Conservation (phyloP, 2,888 invertebrate genomes). For the Synanthedon myopaeformis region DNA sequence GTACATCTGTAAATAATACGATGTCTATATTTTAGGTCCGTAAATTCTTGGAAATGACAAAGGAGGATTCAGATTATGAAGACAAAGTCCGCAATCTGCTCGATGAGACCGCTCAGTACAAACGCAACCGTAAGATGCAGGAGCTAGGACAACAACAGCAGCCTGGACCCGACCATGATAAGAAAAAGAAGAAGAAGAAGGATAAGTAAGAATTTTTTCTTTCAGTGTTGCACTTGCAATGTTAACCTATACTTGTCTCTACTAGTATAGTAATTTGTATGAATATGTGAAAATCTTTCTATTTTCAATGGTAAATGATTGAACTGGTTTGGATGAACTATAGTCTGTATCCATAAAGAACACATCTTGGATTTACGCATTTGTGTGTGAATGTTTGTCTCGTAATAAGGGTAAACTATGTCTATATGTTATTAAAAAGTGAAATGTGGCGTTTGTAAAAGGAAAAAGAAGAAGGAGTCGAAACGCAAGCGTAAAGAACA, state of each 20-base stretch:
- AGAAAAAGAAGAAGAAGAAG: constrained; percentile 67
- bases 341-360: too few relatives aligned
- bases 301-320: too few relatives aligned
- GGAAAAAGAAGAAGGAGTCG: constrained; percentile 79
- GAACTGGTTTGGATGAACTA: too few relatives aligned
- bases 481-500: constrained; percentile 79
- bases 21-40: constrained; percentile 72
- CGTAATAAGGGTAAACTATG: too few relatives aligned
- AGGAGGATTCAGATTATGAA: constrained; percentile 87
- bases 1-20: background rate
- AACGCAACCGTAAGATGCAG: constrained; percentile 76
- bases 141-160: constrained; percentile 72
- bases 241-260: too few relatives aligned
- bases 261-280: too few relatives aligned
- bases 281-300: too few relatives aligned
- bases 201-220: constrained; percentile 47
- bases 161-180: constrained; percentile 55
- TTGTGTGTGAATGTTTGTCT: too few relatives aligned
- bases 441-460: constrained; percentile 10
- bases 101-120: constrained; percentile 85
- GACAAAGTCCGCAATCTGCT: constrained; percentile 88
- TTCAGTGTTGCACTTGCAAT: background rate
- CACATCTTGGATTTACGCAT: too few relatives aligned
- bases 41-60: constrained; percentile 81
- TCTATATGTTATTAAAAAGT: too few relatives aligned